Conservation (phyloP, 2,113 vertebrate species). For the Dromas ardeola region DNA sequence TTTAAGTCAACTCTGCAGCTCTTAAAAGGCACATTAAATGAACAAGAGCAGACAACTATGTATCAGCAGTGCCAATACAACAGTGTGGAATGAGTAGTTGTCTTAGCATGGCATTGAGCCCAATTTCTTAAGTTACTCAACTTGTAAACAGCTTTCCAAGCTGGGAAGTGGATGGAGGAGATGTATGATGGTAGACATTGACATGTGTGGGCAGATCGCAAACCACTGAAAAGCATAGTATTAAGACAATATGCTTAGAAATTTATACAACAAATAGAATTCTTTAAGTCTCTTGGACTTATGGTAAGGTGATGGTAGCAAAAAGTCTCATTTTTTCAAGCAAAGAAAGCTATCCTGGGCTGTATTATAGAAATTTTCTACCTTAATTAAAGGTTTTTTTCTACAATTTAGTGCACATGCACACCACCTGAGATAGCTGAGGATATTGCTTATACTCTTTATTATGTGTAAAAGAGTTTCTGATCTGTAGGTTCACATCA, state of each 20-base stretch:
- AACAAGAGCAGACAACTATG: not conserved
- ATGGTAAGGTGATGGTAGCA: not conserved
- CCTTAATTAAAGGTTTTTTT: not conserved
- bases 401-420: not conserved
- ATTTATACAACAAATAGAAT: not conserved
- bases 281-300: not conserved
- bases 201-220: not conserved
- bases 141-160: not conserved
- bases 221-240: not conserved
- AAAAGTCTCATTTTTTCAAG: not conserved
- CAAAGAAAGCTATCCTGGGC: not conserved
- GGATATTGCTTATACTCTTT: not conserved
- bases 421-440: not conserved
- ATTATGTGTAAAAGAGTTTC: not conserved
- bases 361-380: not conserved
- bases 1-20: slow-evolving; percentile 13
- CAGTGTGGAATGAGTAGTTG: not conserved
- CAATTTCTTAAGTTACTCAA: not conserved
- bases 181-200: not conserved
- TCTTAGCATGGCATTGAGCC: not conserved
- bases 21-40: not conserved
- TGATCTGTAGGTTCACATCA: not conserved
- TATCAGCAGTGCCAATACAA: not conserved
- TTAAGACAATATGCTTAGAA: not conserved
- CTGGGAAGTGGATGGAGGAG: not conserved